Percentiles rank a stretch among this genome's conserved stretches.
Evolutionary conservation across 2,888 invertebrate species (phyloP).

Genomic region (Lymantria dispar): DNA sequence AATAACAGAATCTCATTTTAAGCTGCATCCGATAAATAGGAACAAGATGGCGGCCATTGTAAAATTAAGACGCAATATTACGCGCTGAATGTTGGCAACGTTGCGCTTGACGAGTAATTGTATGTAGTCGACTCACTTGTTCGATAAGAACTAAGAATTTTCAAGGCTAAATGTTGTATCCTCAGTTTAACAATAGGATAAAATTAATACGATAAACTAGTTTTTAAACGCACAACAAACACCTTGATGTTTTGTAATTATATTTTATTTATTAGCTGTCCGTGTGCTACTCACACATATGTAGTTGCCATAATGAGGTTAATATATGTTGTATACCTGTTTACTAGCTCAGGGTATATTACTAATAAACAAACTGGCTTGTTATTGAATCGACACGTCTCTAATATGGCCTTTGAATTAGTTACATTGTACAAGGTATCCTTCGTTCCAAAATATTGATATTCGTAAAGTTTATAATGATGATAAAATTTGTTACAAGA

Average conservation of each 20-base stretch:
- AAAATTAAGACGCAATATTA: slow-evolving; percentile 74
- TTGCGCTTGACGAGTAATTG: slow-evolving; percentile 60
- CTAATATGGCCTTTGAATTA: slow-evolving; percentile 5
- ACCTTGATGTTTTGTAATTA: slow-evolving; percentile 37
- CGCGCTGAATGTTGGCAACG: slow-evolving; percentile 73
- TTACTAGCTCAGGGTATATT: slow-evolving; percentile 20
- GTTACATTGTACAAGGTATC: too few species aligned
- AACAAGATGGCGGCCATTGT: slow-evolving; percentile 73
- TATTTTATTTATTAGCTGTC: slow-evolving; percentile 28
- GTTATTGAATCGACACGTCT: slow-evolving; percentile 31
- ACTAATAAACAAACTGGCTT: slow-evolving; percentile 30
- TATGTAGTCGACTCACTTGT: slow-evolving; percentile 65
- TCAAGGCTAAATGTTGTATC: slow-evolving; percentile 74
- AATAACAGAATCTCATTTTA: slow-evolving; percentile 35
- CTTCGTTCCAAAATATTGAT: too few species aligned
- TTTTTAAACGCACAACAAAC: slow-evolving; percentile 42
- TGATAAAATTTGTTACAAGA: too few species aligned
- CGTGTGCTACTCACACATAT: slow-evolving; percentile 31
- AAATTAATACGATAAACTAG: slow-evolving; percentile 52
- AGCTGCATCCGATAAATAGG: slow-evolving; percentile 59
- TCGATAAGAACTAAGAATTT: slow-evolving; percentile 79
- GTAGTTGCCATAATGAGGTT: slow-evolving; percentile 43
- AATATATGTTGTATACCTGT: slow-evolving; percentile 33
- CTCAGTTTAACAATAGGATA: slow-evolving; percentile 65
- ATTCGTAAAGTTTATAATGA: too few species aligned